Percentiles rank a stretch among this genome's conserved stretches.
phyloP scores from a whole-genome alignment of 2,113 vertebrate species.

The Meriones unguiculatus region DNA sequence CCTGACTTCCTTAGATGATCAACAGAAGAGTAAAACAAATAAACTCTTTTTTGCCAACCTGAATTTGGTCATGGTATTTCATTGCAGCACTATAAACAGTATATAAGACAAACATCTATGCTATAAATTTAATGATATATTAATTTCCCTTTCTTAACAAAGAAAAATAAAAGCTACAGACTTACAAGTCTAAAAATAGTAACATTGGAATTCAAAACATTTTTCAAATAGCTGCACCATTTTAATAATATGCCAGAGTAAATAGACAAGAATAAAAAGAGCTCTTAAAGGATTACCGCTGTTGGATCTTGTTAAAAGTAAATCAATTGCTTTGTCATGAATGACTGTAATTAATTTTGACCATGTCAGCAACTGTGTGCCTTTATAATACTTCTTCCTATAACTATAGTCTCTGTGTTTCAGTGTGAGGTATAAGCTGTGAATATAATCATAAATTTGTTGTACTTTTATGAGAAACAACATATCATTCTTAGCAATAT shows the following conservation, averaged over 20 bases:
- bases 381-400: slow-evolving; percentile 49
- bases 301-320: not conserved
- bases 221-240: not conserved
- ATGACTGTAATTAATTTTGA: slow-evolving; percentile 4
- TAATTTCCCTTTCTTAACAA: not conserved
- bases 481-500: not conserved
- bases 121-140: not conserved
- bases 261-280: not conserved
- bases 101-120: not conserved
- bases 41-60: not conserved
- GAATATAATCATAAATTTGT: slow-evolving; percentile 35
- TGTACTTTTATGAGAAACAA: not conserved
- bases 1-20: not conserved
- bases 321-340: not conserved
- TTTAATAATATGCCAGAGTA: not conserved
- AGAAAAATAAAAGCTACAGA: not conserved
- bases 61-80: not conserved
- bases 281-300: not conserved
- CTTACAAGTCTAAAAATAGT: not conserved
- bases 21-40: not conserved
- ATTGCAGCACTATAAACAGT: not conserved
- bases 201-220: not conserved
- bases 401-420: not conserved
- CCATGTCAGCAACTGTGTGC: not conserved
- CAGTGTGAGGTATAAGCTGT: not conserved